Conservation (phyloP, 2,113 vertebrate species). For the Xiphorhynchus elegans region DNA sequence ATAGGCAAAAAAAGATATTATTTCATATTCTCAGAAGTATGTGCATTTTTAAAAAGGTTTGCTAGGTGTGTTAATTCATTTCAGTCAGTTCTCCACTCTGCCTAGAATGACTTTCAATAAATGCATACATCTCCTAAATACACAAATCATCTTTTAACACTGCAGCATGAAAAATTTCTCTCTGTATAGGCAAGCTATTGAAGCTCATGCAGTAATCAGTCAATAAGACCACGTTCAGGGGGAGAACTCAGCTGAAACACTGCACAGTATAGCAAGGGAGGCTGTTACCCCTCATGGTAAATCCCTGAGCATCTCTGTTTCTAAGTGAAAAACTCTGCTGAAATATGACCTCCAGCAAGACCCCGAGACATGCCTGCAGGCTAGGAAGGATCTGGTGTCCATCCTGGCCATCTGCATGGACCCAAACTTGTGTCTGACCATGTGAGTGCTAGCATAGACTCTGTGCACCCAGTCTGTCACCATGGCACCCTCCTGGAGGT, state of each 20-base stretch:
- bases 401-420: fast-evolving
- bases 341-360: not conserved
- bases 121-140: constrained; percentile 30
- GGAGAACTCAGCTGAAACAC: not conserved
- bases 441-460: not conserved
- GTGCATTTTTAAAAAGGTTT: not conserved
- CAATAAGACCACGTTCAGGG: not conserved
- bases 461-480: not conserved
- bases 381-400: not conserved
- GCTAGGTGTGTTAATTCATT: not conserved
- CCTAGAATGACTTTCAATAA: constrained; percentile 47
- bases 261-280: not conserved
- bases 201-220: not conserved
- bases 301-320: not conserved
- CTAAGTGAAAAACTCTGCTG: not conserved
- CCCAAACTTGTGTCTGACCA: not conserved
- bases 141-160: constrained; percentile 57
- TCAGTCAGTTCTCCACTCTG: constrained; percentile 10
- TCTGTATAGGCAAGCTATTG: not conserved
- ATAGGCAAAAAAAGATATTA: not conserved
- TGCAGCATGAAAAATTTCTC: not conserved
- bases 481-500: not conserved
- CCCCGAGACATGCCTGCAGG: not conserved
- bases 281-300: not conserved
- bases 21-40: not conserved